These are phyloP conservation scores for Puma concolor DNA, from an alignment of 2,113 vertebrate species.

Conservation along the genomic window DNA sequence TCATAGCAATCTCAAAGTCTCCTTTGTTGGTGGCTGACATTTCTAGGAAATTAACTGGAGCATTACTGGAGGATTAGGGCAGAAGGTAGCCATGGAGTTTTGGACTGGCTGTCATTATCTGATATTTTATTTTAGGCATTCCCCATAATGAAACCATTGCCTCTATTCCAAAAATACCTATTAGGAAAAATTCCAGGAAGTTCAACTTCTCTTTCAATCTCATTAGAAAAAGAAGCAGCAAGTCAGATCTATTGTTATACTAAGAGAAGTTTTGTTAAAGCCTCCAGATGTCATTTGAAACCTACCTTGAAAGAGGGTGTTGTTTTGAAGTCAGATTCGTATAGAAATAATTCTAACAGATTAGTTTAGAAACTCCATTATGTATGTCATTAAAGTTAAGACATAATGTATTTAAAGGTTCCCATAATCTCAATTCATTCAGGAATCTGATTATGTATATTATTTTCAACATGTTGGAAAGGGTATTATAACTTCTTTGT, in stretches of 20 bases:
- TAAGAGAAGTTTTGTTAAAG: background rate
- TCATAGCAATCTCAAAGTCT: background rate
- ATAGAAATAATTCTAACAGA: background rate
- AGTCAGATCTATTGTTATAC: background rate
- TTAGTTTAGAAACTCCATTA: slow-evolving; percentile 3
- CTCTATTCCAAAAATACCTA: background rate
- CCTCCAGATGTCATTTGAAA: background rate
- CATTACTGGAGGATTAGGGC: background rate
- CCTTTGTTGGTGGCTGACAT: background rate
- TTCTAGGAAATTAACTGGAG: slow-evolving; percentile 1
- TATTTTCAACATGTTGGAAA: background rate
- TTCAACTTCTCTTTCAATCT: background rate
- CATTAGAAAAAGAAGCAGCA: background rate
- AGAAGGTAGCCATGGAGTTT: background rate
- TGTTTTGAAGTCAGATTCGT: background rate
- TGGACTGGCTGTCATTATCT: background rate
- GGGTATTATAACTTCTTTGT: background rate
- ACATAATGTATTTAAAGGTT: slow-evolving; percentile 9
- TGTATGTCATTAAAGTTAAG: background rate
- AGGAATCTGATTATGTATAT: background rate
- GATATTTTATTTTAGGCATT: slow-evolving; percentile 31
- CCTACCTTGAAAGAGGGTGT: background rate
- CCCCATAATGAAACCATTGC: background rate
- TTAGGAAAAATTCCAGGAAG: background rate
- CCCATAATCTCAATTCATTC: background rate